Base-by-base conservation (phyloP, 2,888 invertebrate species). In the Sminthurinus aureus region DNA sequence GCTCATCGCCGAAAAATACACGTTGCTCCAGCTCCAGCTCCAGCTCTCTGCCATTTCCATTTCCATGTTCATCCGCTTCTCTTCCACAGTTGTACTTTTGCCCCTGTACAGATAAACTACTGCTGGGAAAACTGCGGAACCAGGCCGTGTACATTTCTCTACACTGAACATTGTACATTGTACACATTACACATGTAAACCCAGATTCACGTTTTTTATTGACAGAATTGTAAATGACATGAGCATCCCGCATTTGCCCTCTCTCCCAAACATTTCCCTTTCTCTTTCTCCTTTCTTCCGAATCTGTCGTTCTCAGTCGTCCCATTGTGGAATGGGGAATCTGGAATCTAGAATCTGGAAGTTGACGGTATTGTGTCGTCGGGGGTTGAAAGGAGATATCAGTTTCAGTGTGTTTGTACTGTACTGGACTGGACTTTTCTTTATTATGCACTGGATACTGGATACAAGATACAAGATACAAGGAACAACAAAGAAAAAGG, bases 161-260 rank as follows among this genome's bases (percentile, higher is more conserved):
- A 6, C 38, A 38, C n/a, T n/a, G n/a, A 38, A 38, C 38, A 38
- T 1, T 6, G 6, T 4, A 38, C 38, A 38, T 38, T 38, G 38
- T 38, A 38, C 38, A 38, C 6, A 4, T 38, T 38, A 6, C 6
- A 38, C 38, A 38, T 38, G 38, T 38, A 4, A 1, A 38, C 38
- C 18, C 9, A 20, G 71, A 81, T 81, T 73, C 80, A 73, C 80
- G 80, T 81, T 73, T 81, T 73, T 81, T 81, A 81, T 82, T 82
- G 82, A 82, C 82, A 82, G 77, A 82, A 82, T 76, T 82, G 82
- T 15, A 82, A 69, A 71, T 82, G 82, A 82, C 82, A 82, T 76
- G 77, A 66, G 66, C 6, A 24, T 69, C n/a, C 64, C 64, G n/a
- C n/a, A 67, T 20, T 67, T 71, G 71, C 71, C 20, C 13, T 20